A percentile compares a stretch with the other conserved stretches of the same genome.
These are phyloP conservation scores for Drosophila leonis DNA, from an alignment of 2,888 invertebrate genomes.

Conservation along the genomic window DNA sequence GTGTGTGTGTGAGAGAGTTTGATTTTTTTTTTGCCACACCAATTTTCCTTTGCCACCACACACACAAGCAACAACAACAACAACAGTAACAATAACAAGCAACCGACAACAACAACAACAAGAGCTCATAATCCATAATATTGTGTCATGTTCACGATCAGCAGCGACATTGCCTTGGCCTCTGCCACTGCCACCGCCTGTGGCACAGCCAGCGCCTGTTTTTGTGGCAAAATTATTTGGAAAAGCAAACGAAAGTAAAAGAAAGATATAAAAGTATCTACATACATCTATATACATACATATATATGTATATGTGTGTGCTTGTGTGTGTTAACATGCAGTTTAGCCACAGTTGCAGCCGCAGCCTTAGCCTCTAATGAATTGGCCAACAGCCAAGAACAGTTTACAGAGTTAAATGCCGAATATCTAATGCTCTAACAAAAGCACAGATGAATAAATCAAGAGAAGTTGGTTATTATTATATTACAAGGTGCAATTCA, in stretches of 20 bases:
- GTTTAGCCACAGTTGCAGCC: constrained; percentile 15
- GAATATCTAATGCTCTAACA: constrained; percentile 17
- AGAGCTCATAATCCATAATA: constrained; percentile 75
- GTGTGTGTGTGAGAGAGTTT: constrained; percentile 43
- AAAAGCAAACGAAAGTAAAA: constrained; percentile 76
- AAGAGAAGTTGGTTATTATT: background rate
- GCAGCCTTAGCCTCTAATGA: constrained; percentile 67
- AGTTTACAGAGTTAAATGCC: background rate
- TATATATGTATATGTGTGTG: background rate
- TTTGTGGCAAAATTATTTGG: constrained; percentile 73
- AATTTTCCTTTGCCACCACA: constrained; percentile 58
- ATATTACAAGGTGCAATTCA: too few relatives aligned
- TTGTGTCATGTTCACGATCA: constrained; percentile 80
- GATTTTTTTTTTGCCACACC: constrained; percentile 61
- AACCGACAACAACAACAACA: constrained; percentile 24
- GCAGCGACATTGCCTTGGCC: constrained; percentile 59
- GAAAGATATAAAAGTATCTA: constrained; percentile 48
- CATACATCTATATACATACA: constrained; percentile 10
- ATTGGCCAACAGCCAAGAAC: constrained; percentile 53
- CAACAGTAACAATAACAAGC: constrained; percentile 2
- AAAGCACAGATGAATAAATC: background rate
- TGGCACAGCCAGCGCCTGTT: constrained; percentile 33
- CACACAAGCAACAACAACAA: constrained; percentile 27
- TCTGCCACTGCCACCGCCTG: constrained; percentile 30
- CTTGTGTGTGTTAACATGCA: constrained; percentile 17